Evolutionary conservation across 2,888 invertebrate species (phyloP).

Genomic region (Apamea crenata): DNA sequence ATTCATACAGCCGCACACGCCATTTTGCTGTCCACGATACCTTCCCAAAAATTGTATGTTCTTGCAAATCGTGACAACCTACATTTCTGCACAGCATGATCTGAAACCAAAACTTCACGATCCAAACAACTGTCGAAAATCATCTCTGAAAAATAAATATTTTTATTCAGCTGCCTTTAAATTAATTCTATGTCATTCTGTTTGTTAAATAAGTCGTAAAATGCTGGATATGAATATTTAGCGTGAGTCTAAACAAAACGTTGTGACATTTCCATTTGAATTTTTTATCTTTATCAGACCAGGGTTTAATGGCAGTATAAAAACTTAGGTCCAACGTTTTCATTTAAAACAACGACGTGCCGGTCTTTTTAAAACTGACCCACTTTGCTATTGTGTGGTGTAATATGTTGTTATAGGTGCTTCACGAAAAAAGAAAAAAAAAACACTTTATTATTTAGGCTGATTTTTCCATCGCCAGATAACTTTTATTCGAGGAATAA

Average conservation of each 20-base stretch:
- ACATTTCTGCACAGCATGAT: conserved; percentile 29
- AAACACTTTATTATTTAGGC: no score
- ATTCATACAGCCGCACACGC: conserved; percentile 47
- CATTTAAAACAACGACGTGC: conserved; percentile 49
- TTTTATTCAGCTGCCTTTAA: not conserved
- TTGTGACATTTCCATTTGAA: conserved; percentile 35
- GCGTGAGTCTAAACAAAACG: conserved; percentile 40
- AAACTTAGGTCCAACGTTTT: conserved; percentile 58
- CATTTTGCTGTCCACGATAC: conserved; percentile 36
- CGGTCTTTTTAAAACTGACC: conserved; percentile 48
- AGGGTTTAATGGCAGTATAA: conserved; percentile 54
- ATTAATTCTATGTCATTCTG: conserved; percentile 3
- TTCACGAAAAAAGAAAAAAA: not conserved
- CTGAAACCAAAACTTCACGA: conserved; percentile 29
- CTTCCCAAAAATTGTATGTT: conserved; percentile 36
- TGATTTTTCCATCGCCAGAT: no score
- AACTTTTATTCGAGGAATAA: no score
- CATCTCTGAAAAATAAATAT: conserved; percentile 19
- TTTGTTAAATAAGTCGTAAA: conserved; percentile 50
- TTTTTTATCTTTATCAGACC: conserved; percentile 55
- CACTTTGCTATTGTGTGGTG: conserved; percentile 35
- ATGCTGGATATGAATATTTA: conserved; percentile 56
- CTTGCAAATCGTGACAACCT: conserved; percentile 20
- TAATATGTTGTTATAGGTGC: conserved; percentile 25
- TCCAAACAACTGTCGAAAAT: conserved; percentile 17